These are phyloP conservation scores for Enteromius anoplus DNA, from an alignment of 2,797 vertebrate species.

Conservation along the genomic window DNA sequence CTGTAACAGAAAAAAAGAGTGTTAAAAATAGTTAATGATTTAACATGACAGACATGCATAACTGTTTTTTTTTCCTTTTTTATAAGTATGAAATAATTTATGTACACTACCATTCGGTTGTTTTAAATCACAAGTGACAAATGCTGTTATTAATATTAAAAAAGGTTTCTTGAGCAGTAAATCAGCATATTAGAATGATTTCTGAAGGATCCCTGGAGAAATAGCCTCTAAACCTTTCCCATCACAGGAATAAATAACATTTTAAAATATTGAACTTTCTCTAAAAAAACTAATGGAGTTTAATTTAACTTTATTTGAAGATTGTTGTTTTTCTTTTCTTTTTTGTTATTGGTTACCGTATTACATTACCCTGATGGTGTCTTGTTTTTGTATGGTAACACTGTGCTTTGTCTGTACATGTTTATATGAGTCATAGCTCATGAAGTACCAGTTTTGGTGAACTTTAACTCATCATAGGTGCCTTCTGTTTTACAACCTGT, in stretches of 20 bases:
- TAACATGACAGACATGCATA: background rate
- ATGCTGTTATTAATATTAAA: background rate
- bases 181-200: background rate
- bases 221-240: background rate
- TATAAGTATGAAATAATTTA: background rate
- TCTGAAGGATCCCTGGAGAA: background rate
- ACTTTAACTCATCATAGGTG: background rate
- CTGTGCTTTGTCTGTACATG: background rate
- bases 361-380: background rate
- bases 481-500: background rate
- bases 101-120: background rate
- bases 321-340: too few species aligned
- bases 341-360: background rate
- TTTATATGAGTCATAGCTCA: constrained; percentile 9
- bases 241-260: background rate
- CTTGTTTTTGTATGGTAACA: background rate
- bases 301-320: background rate
- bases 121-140: background rate
- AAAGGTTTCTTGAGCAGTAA: background rate
- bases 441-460: background rate
- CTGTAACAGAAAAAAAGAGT: background rate
- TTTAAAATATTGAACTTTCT: background rate
- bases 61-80: background rate
- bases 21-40: background rate
- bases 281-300: background rate